Evolutionary conservation across 2,797 vertebrate species (phyloP).

Genomic region (Cygnus olor): DNA sequence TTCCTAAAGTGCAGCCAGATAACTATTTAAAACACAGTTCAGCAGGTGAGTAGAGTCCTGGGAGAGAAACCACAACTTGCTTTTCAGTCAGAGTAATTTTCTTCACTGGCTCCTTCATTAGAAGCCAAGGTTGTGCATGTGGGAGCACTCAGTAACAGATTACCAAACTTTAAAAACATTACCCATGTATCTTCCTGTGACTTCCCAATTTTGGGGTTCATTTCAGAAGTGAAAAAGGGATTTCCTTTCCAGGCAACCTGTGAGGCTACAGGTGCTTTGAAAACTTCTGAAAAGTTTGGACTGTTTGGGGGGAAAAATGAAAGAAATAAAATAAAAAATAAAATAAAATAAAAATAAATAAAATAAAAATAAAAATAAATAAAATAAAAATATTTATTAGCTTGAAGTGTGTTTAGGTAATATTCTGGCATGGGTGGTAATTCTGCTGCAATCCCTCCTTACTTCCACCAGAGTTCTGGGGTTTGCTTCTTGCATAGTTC

Average conservation of each 20-base stretch:
- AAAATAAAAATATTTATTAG: background rate
- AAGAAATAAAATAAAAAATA: background rate
- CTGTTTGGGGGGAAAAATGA: background rate
- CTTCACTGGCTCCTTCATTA: background rate
- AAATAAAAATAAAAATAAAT: no score
- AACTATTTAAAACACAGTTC: slow-evolving; percentile 19
- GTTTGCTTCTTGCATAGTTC: background rate
- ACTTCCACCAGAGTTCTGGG: background rate
- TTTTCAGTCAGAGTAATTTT: slow-evolving; percentile 58
- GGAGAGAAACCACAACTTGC: slow-evolving; percentile 9
- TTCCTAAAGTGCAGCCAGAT: background rate
- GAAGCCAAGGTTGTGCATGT: background rate
- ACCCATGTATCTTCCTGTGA: background rate
- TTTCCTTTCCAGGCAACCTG: slow-evolving; percentile 13
- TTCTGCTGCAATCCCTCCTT: background rate
- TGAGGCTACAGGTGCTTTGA: slow-evolving; percentile 6
- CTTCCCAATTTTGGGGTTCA: background rate
- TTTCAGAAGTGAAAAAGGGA: background rate
- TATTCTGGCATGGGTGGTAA: slow-evolving; percentile 1
- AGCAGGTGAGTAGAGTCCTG: background rate
- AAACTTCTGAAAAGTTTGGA: background rate
- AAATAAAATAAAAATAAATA: no score
- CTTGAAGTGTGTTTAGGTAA: background rate
- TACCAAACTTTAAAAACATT: background rate
- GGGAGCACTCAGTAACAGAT: slow-evolving; percentile 22